Evolutionary conservation across 1,140 invertebrate species (phyloP).

Genomic region (Leptinotarsa lineolata): DNA sequence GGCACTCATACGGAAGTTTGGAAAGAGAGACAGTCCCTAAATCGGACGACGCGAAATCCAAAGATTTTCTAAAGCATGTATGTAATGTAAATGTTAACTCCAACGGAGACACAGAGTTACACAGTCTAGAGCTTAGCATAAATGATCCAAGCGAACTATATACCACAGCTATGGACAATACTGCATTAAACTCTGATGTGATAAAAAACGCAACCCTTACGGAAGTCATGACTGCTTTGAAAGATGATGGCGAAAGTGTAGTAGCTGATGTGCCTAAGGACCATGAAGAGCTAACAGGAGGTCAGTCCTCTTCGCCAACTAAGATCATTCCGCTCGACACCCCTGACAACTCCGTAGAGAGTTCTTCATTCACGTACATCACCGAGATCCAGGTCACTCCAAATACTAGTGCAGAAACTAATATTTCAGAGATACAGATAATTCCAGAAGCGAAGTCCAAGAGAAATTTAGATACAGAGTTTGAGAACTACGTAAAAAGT

Average conservation of each 20-base stretch:
- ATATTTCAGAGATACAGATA: constrained; percentile 48
- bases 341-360: constrained; percentile 4
- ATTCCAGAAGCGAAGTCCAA: constrained; percentile 27
- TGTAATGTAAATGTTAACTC: constrained; percentile 46
- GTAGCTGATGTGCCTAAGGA: constrained; percentile 31
- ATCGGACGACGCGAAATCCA: constrained; percentile 60
- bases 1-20: constrained; percentile 62
- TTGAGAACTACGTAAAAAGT: constrained; percentile 51
- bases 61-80: constrained; percentile 27
- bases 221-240: constrained; percentile 44
- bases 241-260: constrained; percentile 36
- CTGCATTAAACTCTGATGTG: constrained; percentile 36
- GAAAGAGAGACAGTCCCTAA: constrained; percentile 54
- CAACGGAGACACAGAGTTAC: constrained; percentile 38
- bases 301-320: constrained; percentile 22
- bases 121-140: constrained; percentile 43
- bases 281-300: constrained; percentile 31
- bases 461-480: constrained; percentile 45
- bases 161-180: constrained; percentile 45
- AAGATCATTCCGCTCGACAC: constrained; percentile 16
- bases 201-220: constrained; percentile 47
- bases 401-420: constrained; percentile 35
- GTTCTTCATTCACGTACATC: constrained; percentile 48
- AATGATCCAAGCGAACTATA: constrained; percentile 45
- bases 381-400: constrained; percentile 54